Percentiles rank a stretch among this genome's conserved stretches.
phyloP scores from a whole-genome alignment of 1,140 invertebrate genomes.

The Drosophila ananassae region DNA sequence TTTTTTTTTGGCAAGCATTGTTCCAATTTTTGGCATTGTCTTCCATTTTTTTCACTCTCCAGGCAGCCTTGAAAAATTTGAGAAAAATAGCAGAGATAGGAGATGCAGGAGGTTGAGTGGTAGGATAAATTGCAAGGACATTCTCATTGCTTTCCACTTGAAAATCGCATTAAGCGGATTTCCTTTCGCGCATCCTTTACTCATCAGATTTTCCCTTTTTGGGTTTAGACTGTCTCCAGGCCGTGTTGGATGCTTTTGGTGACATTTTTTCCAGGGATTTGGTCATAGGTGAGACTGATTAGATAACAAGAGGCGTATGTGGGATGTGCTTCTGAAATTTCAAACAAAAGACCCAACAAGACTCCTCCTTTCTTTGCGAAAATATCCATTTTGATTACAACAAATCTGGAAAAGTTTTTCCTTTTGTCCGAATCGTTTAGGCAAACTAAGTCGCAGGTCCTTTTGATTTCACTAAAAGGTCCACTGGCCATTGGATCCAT shows the following conservation, averaged over 20 bases:
- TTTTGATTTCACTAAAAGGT: conserved; percentile 37
- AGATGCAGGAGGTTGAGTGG: conserved; percentile 6
- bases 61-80: conserved; percentile 65
- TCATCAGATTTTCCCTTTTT: conserved; percentile 34
- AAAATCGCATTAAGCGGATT: conserved; percentile 77
- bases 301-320: conserved; percentile 38
- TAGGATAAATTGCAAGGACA: conserved; percentile 37
- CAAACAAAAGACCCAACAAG: conserved; percentile 1
- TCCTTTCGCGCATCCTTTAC: conserved; percentile 54
- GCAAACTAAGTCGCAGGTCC: conserved; percentile 42
- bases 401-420: conserved; percentile 31
- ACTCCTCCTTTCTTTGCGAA: neutral
- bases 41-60: conserved; percentile 29
- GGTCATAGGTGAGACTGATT: conserved; percentile 56
- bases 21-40: conserved; percentile 68
- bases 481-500: conserved; percentile 25
- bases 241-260: conserved; percentile 23
- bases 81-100: conserved; percentile 18
- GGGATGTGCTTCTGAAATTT: conserved; percentile 29
- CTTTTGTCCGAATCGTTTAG: conserved; percentile 22
- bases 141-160: conserved; percentile 68
- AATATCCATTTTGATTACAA: conserved; percentile 10
- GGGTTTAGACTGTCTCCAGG: conserved; percentile 1
- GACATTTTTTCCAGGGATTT: conserved; percentile 56
- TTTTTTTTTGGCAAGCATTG: conserved; percentile 48